phyloP scores from a whole-genome alignment of 2,797 vertebrate genomes.

The Pangasius macronema region DNA sequence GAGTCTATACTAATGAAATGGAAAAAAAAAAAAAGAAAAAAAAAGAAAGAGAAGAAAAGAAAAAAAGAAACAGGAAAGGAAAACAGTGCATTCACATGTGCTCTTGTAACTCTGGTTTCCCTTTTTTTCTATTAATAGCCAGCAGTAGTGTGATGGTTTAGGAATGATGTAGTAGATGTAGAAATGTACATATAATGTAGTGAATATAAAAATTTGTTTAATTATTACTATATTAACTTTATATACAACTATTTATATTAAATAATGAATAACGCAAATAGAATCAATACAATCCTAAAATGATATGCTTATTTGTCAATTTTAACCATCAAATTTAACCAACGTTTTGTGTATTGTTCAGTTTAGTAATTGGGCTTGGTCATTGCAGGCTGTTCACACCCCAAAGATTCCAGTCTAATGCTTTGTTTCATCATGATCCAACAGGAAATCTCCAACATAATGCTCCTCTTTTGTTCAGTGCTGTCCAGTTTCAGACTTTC shows the following conservation, averaged over 20 bases:
- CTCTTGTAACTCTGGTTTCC: background rate
- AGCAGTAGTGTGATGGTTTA: background rate
- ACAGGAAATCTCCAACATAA: constrained; percentile 15
- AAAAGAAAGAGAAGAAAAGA: background rate
- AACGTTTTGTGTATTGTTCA: background rate
- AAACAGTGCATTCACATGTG: background rate
- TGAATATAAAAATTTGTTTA: background rate
- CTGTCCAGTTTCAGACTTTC: constrained; percentile 23
- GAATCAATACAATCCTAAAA: background rate
- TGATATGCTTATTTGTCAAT: background rate
- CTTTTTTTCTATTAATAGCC: background rate
- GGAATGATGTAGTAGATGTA: background rate
- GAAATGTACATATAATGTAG: background rate
- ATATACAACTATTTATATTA: background rate
- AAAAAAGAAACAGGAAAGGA: background rate
- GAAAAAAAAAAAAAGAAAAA: background rate
- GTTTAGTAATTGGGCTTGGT: background rate
- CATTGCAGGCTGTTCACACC: background rate
- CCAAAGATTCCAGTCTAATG: constrained; percentile 35
- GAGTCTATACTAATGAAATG: background rate
- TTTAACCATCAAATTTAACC: background rate
- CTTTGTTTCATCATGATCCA: constrained; percentile 20
- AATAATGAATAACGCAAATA: background rate
- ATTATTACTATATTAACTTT: background rate
- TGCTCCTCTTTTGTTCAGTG: constrained; percentile 31